Base-by-base conservation (phyloP, 2,797 vertebrate species). In the Pogoniulus pusillus region DNA sequence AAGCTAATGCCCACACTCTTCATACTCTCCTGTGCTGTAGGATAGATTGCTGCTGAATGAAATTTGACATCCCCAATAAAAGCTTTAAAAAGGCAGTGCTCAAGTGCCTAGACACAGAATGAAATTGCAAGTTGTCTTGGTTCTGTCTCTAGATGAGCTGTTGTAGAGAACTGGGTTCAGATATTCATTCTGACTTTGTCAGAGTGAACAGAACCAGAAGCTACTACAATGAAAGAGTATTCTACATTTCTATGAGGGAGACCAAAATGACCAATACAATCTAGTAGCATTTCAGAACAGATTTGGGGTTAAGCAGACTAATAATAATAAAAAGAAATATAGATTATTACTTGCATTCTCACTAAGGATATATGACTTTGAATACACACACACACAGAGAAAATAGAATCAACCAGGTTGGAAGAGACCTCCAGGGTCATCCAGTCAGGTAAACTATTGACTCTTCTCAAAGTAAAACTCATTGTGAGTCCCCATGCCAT, bases 381-480 rank as follows among this genome's bases (percentile, higher is more conserved):
- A n/a, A n/a, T n/a, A n/a, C n/a, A n/a, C n/a, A n/a, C n/a, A n/a
- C n/a, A n/a, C n/a, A n/a, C n/a, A n/a, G n/a, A n/a, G n/a, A n/a
- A n/a, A n/a, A n/a, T n/a, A n/a, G n/a, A n/a, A n/a, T n/a, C n/a
- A n/a, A n/a, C n/a, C n/a, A n/a, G n/a, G n/a, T n/a, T n/a, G n/a
- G n/a, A n/a, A n/a, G n/a, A n/a, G n/a, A n/a, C n/a, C n/a, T n/a
- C n/a, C n/a, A n/a, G n/a, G n/a, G n/a, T n/a, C n/a, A n/a, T n/a
- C n/a, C n/a, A n/a, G n/a, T n/a, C 73, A 69, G 29, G 80, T 85
- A 89, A 88, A 80, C 32, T 30, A 17, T 30, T 92, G n/a, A 43
- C 85, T 55, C 2, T 79, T 88, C 74, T 84, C 47, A 68, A 43
- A 81, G 30, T 53, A 80, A 90, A 93, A 93, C 69, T 94, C 7